Conservation (phyloP, 2,888 invertebrate genomes). For the Agrenia bidenticulata region DNA sequence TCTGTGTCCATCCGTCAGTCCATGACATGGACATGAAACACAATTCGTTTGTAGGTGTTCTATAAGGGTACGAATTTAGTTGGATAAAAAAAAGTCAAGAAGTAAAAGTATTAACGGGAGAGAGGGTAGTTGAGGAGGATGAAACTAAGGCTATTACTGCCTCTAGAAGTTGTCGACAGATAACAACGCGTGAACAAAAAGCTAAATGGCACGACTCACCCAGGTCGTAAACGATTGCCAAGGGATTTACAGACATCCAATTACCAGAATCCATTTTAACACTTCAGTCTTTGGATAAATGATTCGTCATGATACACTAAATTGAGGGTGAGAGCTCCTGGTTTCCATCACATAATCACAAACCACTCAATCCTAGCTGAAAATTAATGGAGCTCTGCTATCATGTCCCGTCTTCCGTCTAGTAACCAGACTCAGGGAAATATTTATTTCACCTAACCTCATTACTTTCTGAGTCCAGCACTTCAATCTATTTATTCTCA, state of each 20-base stretch:
- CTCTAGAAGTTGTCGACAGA: constrained; percentile 47
- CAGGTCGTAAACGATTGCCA: constrained; percentile 47
- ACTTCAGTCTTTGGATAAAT: constrained; percentile 33
- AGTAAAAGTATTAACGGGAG: constrained; percentile 10
- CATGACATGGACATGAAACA: not conserved
- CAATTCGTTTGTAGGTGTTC: not conserved
- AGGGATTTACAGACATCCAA: constrained; percentile 52
- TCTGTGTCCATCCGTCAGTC: not conserved
- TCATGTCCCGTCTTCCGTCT: not conserved
- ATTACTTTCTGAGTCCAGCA: constrained; percentile 8
- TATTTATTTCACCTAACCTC: constrained; percentile 18
- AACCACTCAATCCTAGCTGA: constrained; percentile 22
- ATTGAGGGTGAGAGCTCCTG: constrained; percentile 25
- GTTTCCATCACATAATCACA: constrained; percentile 28
- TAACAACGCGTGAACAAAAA: constrained; percentile 51
- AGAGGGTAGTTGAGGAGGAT: constrained; percentile 16
- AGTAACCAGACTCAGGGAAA: not conserved
- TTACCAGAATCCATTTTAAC: constrained; percentile 52
- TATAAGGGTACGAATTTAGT: not conserved
- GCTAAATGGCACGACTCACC: constrained; percentile 52
- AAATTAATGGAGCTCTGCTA: constrained; percentile 19
- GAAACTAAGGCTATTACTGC: constrained; percentile 53
- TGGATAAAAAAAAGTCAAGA: too few relatives aligned
- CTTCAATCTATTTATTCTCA: too few relatives aligned
- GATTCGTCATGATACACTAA: constrained; percentile 34